Percentiles rank a stretch among this genome's conserved stretches.
phyloP scores from a whole-genome alignment of 2,888 invertebrate species.

The Psylliodes chrysocephalus region DNA sequence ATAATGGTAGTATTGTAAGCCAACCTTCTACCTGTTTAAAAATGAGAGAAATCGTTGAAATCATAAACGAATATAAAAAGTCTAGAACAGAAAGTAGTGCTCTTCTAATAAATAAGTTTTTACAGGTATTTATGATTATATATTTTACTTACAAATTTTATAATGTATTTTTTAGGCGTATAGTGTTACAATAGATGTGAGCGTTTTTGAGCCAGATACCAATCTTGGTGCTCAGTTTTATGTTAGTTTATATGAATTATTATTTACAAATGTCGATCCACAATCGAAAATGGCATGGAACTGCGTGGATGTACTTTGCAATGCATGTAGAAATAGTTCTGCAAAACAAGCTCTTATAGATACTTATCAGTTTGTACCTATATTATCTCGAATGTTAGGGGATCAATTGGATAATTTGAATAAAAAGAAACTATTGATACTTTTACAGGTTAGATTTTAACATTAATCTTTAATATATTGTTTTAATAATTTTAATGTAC shows the following conservation, averaged over 20 bases:
- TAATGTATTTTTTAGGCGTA: conserved; percentile 67
- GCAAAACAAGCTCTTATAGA: conserved; percentile 74
- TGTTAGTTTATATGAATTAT: conserved; percentile 71
- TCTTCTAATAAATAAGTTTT: conserved; percentile 48
- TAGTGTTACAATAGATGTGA: conserved; percentile 72
- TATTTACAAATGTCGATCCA: conserved; percentile 69
- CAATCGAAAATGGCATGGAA: conserved; percentile 73
- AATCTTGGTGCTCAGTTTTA: conserved; percentile 75
- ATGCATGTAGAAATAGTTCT: conserved; percentile 71
- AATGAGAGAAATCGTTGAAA: conserved; percentile 37
- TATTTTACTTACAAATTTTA: conserved; percentile 19
- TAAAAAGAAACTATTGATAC: conserved; percentile 70
- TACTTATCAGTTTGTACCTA: conserved; percentile 77
- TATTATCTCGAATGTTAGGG: conserved; percentile 70
- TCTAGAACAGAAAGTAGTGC: conserved; percentile 46
- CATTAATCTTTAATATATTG: not conserved
- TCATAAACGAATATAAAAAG: conserved; percentile 48
- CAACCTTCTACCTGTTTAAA: conserved; percentile 31
- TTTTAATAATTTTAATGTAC: not conserved
- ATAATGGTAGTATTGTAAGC: conserved; percentile 25
- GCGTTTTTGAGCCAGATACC: conserved; percentile 74
- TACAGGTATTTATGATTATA: conserved; percentile 52
- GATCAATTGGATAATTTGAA: conserved; percentile 73
- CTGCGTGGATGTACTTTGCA: conserved; percentile 72
- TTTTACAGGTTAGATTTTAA: conserved; percentile 69